Conservation (phyloP, 2,113 vertebrate genomes). For the Peromyscus californicus region DNA sequence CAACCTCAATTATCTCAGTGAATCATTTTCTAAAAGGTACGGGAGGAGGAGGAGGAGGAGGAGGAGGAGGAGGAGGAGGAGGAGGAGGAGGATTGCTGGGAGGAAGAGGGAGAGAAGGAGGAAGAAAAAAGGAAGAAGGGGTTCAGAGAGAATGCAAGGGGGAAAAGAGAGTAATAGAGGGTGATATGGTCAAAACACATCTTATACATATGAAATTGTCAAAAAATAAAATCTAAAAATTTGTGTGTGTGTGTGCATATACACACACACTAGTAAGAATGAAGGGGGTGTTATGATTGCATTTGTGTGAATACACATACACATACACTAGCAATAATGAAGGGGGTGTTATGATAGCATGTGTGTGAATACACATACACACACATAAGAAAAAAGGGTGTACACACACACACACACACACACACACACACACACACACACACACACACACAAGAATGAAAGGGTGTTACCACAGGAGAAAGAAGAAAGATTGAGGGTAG, state of each 20-base stretch:
- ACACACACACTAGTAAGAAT: neutral
- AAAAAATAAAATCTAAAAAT: neutral
- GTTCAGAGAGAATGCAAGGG: neutral
- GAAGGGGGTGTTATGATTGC: neutral
- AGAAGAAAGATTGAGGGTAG: neutral
- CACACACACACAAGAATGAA: neutral
- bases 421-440: neutral
- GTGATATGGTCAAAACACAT: neutral
- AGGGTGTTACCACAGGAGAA: neutral
- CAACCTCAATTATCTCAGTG: neutral
- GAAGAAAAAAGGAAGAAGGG: neutral
- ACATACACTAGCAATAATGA: neutral
- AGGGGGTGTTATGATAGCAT: neutral
- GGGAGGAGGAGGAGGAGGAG: neutral
- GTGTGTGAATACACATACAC: neutral
- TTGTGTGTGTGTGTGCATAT: too few relatives aligned
- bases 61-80: neutral
- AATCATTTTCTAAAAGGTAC: neutral
- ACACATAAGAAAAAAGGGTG: too few relatives aligned
- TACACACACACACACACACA: too few relatives aligned
- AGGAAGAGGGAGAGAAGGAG: neutral
- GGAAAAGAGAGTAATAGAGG: neutral
- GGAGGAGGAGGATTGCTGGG: too few relatives aligned
- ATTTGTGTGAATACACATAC: neutral
- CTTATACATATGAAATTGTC: neutral